Evolutionary conservation across 2,888 invertebrate genomes (phyloP).

Genomic region (Noctua fimbriata): DNA sequence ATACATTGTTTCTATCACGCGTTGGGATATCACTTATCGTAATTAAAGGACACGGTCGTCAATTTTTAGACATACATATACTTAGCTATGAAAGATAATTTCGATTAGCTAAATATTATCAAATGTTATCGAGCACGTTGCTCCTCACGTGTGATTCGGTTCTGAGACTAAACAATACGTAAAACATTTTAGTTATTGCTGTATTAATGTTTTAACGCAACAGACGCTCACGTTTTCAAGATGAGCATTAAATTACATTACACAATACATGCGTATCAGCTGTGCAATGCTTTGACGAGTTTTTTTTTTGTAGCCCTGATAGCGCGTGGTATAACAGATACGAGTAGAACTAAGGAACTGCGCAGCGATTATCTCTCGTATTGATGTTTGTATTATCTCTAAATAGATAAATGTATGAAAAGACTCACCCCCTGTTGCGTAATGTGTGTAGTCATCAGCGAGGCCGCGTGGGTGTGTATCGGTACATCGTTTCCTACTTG

Average conservation of each 20-base stretch:
- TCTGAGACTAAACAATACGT: conserved; percentile 15
- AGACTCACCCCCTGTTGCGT: conserved; percentile 19
- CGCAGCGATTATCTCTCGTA: conserved; percentile 2
- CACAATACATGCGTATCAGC: conserved; percentile 20
- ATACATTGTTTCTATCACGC: conserved; percentile 30
- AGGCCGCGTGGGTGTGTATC: neutral
- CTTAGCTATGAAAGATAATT: conserved; percentile 34
- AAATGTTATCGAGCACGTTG: conserved; percentile 56
- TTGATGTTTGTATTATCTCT: conserved; percentile 7
- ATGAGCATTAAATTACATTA: conserved; percentile 30
- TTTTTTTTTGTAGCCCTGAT: conserved; percentile 2
- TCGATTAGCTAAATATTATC: conserved; percentile 42
- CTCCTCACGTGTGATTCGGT: conserved; percentile 40
- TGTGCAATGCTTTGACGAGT: conserved; percentile 5
- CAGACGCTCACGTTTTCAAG: conserved; percentile 24
- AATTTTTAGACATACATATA: conserved; percentile 32
- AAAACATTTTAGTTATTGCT: conserved; percentile 16
- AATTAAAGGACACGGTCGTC: conserved; percentile 46
- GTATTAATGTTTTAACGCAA: conserved; percentile 5
- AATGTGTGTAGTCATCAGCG: conserved; percentile 9
- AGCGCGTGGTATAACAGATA: neutral
- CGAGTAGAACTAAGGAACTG: conserved; percentile 7
- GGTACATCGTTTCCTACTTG: conserved; percentile 6
- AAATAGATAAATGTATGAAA: neutral
- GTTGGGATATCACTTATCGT: conserved; percentile 28